These are phyloP conservation scores for Thereva nobilitata DNA, from an alignment of 2,888 invertebrate genomes.

Conservation along the genomic window DNA sequence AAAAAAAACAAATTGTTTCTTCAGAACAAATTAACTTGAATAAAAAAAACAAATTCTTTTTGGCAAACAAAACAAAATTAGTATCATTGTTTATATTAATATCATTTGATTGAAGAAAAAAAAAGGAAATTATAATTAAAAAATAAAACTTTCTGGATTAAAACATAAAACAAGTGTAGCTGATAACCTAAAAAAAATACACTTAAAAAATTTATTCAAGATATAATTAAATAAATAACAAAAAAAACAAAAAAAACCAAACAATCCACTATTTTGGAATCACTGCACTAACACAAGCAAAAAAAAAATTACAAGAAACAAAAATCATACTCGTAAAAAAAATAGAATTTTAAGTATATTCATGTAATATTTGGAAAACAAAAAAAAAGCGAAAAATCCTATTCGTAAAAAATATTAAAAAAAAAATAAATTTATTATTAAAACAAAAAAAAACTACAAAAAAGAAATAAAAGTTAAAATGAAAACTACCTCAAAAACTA, in stretches of 20 bases:
- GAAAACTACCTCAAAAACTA: conserved; percentile 41
- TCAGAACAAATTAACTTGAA: not conserved
- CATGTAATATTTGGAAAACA: conserved; percentile 11
- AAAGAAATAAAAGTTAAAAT: conserved; percentile 37
- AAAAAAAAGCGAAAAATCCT: conserved; percentile 11
- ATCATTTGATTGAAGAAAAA: too few species aligned
- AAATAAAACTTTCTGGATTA: too few species aligned
- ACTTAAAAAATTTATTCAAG: not conserved
- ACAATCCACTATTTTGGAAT: conserved; percentile 23
- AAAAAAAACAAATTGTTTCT: not conserved
- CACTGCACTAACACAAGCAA: conserved; percentile 22
- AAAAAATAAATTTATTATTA: conserved; percentile 16
- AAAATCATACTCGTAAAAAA: conserved; percentile 29
- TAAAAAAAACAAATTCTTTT: not conserved
- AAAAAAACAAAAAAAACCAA: conserved; percentile 5
- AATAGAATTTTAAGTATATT: conserved; percentile 4
- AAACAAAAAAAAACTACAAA: conserved; percentile 20
- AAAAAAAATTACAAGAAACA: too few species aligned
- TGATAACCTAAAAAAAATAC: too few species aligned
- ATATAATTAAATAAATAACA: not conserved
- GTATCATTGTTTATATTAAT: too few species aligned
- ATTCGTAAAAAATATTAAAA: conserved; percentile 14
- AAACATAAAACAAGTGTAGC: too few species aligned
- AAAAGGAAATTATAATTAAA: too few species aligned
- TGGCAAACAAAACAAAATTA: not conserved